phyloP scores from a whole-genome alignment of 2,113 vertebrate genomes.

The Suncus etruscus region DNA sequence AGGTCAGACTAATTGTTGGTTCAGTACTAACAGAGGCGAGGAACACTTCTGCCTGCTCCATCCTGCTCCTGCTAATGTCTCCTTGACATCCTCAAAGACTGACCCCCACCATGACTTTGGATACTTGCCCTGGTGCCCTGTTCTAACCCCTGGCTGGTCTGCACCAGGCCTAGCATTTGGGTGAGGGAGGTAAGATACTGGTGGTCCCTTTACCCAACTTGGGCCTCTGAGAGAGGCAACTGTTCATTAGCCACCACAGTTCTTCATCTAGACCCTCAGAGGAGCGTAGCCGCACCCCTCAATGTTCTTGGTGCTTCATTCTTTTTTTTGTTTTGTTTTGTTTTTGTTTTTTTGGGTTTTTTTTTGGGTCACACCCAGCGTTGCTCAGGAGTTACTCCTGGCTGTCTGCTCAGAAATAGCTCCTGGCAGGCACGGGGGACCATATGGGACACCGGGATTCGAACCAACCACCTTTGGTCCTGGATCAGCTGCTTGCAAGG shows the following conservation, averaged over 20 bases:
- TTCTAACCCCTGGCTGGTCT: not conserved
- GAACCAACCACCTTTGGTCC: too few species aligned
- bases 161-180: not conserved
- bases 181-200: not conserved
- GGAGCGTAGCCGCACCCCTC: too few species aligned
- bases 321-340: not conserved
- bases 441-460: too few species aligned
- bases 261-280: too few species aligned
- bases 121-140: not conserved
- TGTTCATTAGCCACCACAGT: too few species aligned
- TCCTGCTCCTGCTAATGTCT: not conserved
- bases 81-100: constrained; percentile 48
- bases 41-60: not conserved
- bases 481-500: too few species aligned
- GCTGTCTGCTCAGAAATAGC: too few species aligned
- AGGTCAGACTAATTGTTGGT: constrained; percentile 69
- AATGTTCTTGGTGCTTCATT: not conserved
- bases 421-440: too few species aligned
- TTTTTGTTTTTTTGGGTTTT: too few species aligned
- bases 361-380: too few species aligned
- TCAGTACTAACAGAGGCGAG: not conserved
- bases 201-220: not conserved
- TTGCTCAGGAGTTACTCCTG: too few species aligned
- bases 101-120: not conserved
- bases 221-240: not conserved